These are phyloP conservation scores for Talpa occidentalis DNA, from an alignment of 2,113 vertebrate genomes.

Conservation along the genomic window DNA sequence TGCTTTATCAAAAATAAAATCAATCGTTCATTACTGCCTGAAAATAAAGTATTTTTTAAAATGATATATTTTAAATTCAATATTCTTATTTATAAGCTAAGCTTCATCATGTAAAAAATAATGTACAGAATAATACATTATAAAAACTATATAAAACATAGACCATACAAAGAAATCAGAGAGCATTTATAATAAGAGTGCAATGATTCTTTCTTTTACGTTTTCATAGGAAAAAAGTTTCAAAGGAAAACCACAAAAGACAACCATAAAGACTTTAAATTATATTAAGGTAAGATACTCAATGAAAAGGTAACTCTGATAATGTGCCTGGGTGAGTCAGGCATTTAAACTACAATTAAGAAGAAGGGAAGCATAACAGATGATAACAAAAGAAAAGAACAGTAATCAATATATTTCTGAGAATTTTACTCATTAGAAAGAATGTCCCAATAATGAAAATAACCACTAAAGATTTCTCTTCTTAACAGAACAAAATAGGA, in stretches of 20 bases:
- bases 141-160: not conserved
- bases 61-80: not conserved
- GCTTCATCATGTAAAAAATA: not conserved
- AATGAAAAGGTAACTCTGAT: constrained; percentile 40
- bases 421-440: not conserved
- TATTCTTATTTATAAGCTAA: not conserved
- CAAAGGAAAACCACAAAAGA: not conserved
- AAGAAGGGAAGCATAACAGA: not conserved
- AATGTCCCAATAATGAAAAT: not conserved
- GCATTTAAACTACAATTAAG: not conserved
- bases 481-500: not conserved
- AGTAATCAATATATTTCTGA: not conserved
- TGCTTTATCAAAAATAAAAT: not conserved
- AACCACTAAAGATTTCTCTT: not conserved
- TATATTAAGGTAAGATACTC: not conserved
- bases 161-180: not conserved
- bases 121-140: not conserved
- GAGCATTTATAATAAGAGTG: not conserved
- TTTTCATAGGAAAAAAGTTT: not conserved
- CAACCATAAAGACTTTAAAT: not conserved
- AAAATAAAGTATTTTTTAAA: not conserved
- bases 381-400: not conserved
- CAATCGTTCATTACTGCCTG: not conserved
- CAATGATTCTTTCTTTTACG: not conserved
- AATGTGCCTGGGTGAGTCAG: not conserved